These are phyloP conservation scores for Thymelicus acteon DNA, from an alignment of 2,888 invertebrate species.

Conservation along the genomic window DNA sequence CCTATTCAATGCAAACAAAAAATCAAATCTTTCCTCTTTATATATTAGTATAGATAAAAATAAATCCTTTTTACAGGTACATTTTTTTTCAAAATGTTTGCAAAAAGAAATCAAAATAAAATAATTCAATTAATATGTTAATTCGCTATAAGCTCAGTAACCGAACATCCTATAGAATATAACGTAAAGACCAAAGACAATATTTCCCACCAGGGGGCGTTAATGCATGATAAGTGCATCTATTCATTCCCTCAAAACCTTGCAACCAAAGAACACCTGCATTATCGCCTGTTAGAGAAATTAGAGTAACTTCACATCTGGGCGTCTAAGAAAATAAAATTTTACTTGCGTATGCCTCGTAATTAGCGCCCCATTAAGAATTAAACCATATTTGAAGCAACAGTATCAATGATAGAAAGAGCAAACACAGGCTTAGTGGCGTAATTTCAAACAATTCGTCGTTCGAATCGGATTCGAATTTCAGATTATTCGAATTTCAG, in stretches of 20 bases:
- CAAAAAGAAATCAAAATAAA: background rate
- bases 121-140: too few species aligned
- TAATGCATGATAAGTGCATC: slow-evolving; percentile 28
- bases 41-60: too few species aligned
- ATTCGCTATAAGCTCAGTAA: too few species aligned
- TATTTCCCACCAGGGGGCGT: slow-evolving; percentile 27
- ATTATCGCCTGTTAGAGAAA: slow-evolving; percentile 33
- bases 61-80: too few species aligned
- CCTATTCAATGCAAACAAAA: too few species aligned
- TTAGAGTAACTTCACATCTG: slow-evolving; percentile 31
- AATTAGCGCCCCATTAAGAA: slow-evolving; percentile 25
- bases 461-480: too few species aligned
- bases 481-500: too few species aligned
- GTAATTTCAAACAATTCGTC: too few species aligned
- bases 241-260: slow-evolving; percentile 10
- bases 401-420: background rate
- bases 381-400: slow-evolving; percentile 12
- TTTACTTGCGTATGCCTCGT: background rate
- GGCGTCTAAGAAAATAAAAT: slow-evolving; percentile 14
- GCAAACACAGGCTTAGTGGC: background rate
- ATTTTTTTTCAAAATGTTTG: too few species aligned
- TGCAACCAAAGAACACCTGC: slow-evolving; percentile 20
- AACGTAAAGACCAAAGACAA: slow-evolving; percentile 26
- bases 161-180: slow-evolving; percentile 21
- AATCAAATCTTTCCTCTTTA: too few species aligned